phyloP scores from a whole-genome alignment of 2,888 invertebrate genomes.

The Ethmia dodecea region DNA sequence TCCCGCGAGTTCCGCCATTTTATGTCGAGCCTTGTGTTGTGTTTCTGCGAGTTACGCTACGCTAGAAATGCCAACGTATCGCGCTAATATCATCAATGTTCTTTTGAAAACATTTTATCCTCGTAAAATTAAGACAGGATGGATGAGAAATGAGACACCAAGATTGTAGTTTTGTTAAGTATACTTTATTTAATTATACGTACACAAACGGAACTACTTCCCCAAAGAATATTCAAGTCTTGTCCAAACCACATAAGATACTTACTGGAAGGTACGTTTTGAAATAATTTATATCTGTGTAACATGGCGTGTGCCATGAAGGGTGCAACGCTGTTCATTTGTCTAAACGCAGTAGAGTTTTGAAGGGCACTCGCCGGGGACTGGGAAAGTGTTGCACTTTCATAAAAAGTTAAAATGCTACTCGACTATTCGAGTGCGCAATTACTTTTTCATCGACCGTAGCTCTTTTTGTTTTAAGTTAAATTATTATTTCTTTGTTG shows the following conservation, averaged over 20 bases:
- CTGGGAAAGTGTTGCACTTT: constrained; percentile 76
- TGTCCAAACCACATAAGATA: no score
- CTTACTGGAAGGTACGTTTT: no score
- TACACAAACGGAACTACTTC: no score
- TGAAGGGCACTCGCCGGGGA: constrained; percentile 51
- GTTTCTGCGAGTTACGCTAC: constrained; percentile 20
- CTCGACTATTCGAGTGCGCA: constrained; percentile 39
- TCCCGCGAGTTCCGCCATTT: constrained; percentile 71
- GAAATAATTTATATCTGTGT: constrained; percentile 19
- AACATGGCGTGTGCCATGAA: constrained; percentile 52
- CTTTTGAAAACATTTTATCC: no score
- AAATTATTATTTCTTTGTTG: no score
- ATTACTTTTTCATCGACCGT: constrained; percentile 41
- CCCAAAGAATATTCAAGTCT: no score
- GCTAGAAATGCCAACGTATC: constrained; percentile 38
- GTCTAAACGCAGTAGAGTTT: constrained; percentile 69
- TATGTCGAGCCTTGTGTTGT: constrained; percentile 53
- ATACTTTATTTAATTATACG: no score
- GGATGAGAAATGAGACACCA: no score
- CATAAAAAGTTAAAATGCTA: constrained; percentile 67
- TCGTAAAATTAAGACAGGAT: no score
- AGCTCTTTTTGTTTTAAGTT: constrained; percentile 42
- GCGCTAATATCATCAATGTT: no score
- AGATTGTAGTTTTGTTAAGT: no score
- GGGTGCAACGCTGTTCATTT: constrained; percentile 73